Percentiles rank a stretch among this genome's conserved stretches.
Evolutionary conservation across 2,888 invertebrate genomes (phyloP).

Genomic region (Nemoura dubitans): DNA sequence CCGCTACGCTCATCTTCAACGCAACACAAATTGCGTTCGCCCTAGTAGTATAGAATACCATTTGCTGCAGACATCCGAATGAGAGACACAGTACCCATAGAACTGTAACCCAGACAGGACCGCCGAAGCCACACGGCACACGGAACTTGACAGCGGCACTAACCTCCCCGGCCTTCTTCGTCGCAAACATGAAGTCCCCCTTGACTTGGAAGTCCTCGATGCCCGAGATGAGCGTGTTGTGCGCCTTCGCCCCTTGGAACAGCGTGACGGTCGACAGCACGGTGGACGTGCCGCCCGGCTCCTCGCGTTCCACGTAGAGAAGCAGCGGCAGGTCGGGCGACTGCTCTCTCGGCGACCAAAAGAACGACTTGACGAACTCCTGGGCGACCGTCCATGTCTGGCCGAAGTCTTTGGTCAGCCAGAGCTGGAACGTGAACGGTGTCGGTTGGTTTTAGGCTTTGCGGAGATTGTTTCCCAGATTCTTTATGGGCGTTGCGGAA

Average conservation of each 20-base stretch:
- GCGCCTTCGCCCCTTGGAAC: slow-evolving; percentile 54
- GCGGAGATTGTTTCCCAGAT: too few species aligned
- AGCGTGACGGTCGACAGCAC: slow-evolving; percentile 61
- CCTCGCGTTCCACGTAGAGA: slow-evolving; percentile 75
- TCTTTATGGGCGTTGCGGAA: too few species aligned
- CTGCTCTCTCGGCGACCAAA: slow-evolving; percentile 68
- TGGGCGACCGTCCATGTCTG: slow-evolving; percentile 74
- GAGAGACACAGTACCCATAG: too few species aligned
- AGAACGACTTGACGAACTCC: slow-evolving; percentile 79
- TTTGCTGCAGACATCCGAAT: too few species aligned
- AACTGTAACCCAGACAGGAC: too few species aligned
- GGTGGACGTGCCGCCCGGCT: slow-evolving; percentile 67
- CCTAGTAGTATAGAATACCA: too few species aligned
- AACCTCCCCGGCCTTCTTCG: slow-evolving; percentile 72
- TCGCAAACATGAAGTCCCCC: slow-evolving; percentile 87
- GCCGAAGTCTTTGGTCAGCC: slow-evolving; percentile 80
- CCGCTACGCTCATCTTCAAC: too few species aligned
- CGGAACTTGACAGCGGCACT: too few species aligned
- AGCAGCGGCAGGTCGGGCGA: slow-evolving; percentile 54
- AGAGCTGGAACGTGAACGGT: slow-evolving; percentile 67
- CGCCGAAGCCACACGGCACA: too few species aligned
- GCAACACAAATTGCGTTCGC: too few species aligned
- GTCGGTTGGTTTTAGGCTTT: neutral
- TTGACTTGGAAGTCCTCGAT: slow-evolving; percentile 85
- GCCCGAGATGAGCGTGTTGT: slow-evolving; percentile 68